Evolutionary conservation across 2,113 vertebrate species (phyloP).

Genomic region (Phyllostomus hastatus): DNA sequence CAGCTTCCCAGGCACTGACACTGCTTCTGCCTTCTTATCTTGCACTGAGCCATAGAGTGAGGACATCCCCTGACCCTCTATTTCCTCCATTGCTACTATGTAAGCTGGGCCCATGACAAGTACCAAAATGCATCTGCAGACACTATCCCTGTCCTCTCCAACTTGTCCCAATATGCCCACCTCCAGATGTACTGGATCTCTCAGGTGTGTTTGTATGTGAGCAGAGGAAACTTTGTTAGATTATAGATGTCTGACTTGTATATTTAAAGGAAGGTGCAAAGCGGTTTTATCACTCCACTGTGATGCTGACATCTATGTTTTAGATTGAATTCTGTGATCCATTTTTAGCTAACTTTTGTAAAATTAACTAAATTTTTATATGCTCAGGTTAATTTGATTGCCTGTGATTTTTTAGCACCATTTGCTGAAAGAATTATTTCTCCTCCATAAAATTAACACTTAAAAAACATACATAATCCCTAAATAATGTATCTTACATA

Average conservation of each 20-base stretch:
- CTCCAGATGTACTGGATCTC: neutral
- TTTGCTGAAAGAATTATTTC: neutral
- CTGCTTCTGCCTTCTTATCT: neutral
- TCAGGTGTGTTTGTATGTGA: neutral
- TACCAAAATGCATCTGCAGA: neutral
- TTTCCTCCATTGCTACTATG: neutral
- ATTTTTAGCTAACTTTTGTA: neutral
- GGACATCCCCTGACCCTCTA: neutral
- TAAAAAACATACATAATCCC: neutral
- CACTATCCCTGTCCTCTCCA: neutral
- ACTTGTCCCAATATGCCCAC: neutral
- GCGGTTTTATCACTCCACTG: neutral
- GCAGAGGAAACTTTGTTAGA: neutral
- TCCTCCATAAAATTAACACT: neutral
- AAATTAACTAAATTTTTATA: neutral
- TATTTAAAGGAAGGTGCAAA: neutral
- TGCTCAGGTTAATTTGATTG: neutral
- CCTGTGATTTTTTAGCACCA: neutral
- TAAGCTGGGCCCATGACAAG: neutral
- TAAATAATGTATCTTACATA: neutral
- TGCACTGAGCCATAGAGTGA: neutral
- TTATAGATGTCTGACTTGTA: neutral
- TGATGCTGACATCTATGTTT: neutral
- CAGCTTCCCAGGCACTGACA: neutral
- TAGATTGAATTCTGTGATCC: neutral